Percentiles rank a stretch among this genome's conserved stretches.
Conservation (phyloP, 1,140 invertebrate species). For the Temnothorax longispinosus region DNA sequence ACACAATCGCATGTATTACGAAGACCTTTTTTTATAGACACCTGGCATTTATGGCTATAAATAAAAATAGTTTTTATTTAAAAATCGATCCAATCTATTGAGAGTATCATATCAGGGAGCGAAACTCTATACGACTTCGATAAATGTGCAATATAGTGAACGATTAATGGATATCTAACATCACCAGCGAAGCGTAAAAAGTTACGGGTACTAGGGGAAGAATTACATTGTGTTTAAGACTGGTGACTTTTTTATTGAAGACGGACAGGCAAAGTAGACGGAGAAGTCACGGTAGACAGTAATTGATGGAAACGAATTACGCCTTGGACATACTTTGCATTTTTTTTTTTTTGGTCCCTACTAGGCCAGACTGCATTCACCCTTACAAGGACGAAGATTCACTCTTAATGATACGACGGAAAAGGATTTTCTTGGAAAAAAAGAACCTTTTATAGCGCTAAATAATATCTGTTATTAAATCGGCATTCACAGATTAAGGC, state of each 20-base stretch:
- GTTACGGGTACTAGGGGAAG: not conserved
- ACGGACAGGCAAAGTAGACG: not conserved
- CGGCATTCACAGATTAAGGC: not conserved
- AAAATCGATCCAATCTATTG: constrained; percentile 11
- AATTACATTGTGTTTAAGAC: constrained; percentile 28
- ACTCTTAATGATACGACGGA: constrained; percentile 4
- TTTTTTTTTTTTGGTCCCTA: constrained; percentile 5
- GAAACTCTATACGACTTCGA: constrained; percentile 17
- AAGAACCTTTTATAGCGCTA: not conserved
- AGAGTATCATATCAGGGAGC: not conserved
- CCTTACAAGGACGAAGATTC: not conserved
- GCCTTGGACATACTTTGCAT: constrained; percentile 6
- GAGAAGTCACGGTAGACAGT: constrained; percentile 33
- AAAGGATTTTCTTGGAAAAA: not conserved
- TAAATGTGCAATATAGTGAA: constrained; percentile 38
- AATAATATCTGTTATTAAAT: constrained; percentile 2
- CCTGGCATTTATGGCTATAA: constrained; percentile 15
- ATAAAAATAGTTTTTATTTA: constrained; percentile 2
- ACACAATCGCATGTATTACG: not conserved
- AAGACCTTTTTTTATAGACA: constrained; percentile 5
- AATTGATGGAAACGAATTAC: constrained; percentile 57
- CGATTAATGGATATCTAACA: constrained; percentile 31
- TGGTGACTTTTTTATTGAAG: constrained; percentile 11
- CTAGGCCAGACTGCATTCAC: not conserved
- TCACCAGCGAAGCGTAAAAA: constrained; percentile 18